Evolutionary conservation across 2,797 vertebrate genomes (phyloP).

Genomic region (Peromyscus attwateri): DNA sequence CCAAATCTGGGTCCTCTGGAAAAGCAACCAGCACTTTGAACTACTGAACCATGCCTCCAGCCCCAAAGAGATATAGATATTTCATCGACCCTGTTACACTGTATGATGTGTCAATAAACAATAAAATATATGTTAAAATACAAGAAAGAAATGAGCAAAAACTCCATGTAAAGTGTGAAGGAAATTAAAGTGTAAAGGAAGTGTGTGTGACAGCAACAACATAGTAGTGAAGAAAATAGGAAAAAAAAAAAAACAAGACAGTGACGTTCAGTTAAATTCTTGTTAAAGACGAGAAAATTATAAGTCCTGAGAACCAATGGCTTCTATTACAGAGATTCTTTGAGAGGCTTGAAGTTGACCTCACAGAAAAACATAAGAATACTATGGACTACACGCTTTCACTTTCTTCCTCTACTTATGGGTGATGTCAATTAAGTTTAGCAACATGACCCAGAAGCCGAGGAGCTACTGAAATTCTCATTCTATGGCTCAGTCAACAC

Average conservation of each 20-base stretch:
- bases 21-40: neutral
- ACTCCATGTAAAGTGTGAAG: neutral
- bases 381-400: neutral
- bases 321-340: neutral
- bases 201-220: neutral
- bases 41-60: neutral
- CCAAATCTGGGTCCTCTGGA: neutral
- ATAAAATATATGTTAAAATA: neutral
- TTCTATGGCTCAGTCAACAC: slow-evolving; percentile 17
- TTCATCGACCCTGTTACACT: neutral
- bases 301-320: neutral
- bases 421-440: slow-evolving; percentile 63
- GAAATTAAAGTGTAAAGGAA: neutral
- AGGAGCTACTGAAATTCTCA: neutral
- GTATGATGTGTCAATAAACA: neutral
- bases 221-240: neutral
- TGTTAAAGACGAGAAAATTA: neutral
- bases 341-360: neutral
- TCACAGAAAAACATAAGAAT: neutral
- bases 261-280: neutral
- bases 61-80: neutral
- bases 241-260: neutral
- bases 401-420: slow-evolving; percentile 32
- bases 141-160: neutral
- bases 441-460: neutral